phyloP scores from a whole-genome alignment of 2,113 vertebrate genomes.

The Nicator chloris region DNA sequence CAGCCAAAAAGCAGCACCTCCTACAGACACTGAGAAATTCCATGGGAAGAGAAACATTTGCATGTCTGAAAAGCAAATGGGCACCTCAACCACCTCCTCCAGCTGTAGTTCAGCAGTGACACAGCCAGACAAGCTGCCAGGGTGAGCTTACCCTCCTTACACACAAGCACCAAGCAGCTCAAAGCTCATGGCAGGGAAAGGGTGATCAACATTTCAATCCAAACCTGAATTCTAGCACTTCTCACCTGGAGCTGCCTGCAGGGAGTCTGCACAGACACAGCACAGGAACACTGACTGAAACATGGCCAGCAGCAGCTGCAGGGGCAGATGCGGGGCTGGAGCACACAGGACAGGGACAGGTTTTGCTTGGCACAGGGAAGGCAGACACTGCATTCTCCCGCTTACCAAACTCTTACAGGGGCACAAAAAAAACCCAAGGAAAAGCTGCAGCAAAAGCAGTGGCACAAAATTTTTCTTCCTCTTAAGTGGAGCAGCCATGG shows the following conservation, averaged over 20 bases:
- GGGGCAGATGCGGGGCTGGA: background rate
- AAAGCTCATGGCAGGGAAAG: background rate
- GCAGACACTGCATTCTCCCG: background rate
- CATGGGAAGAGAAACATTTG: background rate
- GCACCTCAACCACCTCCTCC: background rate
- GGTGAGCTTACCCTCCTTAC: background rate
- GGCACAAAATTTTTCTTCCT: background rate
- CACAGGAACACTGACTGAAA: background rate
- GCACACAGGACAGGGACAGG: background rate
- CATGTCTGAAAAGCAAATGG: background rate
- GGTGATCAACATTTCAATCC: background rate
- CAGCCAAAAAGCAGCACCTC: slow-evolving; percentile 54
- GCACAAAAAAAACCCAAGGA: background rate
- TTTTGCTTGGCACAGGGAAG: background rate
- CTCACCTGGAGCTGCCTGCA: background rate
- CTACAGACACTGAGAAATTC: slow-evolving; percentile 1
- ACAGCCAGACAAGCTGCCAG: background rate
- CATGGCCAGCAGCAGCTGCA: rapidly evolving
- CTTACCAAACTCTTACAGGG: background rate
- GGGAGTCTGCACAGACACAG: background rate
- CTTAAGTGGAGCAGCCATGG: rapidly evolving
- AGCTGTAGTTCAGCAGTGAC: background rate
- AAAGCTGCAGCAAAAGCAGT: background rate
- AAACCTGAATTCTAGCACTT: background rate
- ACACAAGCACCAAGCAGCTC: background rate